phyloP scores from a whole-genome alignment of 92 coral and sea anemone species.

The Epizoanthus ramosus region DNA sequence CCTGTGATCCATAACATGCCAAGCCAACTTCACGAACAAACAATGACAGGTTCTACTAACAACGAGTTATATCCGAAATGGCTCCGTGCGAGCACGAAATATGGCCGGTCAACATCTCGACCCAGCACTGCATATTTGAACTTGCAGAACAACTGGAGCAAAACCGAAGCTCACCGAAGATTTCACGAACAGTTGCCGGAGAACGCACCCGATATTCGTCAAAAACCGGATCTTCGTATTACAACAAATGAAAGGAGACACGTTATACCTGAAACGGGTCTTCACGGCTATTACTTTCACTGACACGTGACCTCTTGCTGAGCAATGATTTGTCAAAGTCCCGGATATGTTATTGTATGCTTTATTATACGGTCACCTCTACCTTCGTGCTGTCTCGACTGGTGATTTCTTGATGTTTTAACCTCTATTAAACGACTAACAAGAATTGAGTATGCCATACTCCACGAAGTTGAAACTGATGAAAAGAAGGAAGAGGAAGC shows the following conservation, averaged over 20 bases:
- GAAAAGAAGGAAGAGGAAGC: too few species aligned
- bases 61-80: slow-evolving; percentile 81
- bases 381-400: too few species aligned
- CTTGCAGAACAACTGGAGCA: slow-evolving; percentile 81
- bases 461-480: too few species aligned
- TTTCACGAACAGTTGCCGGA: slow-evolving; percentile 95
- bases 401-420: too few species aligned
- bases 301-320: neutral
- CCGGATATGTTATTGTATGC: too few species aligned
- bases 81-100: slow-evolving; percentile 60
- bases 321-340: too few species aligned
- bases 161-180: slow-evolving; percentile 83
- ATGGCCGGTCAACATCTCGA: slow-evolving; percentile 47
- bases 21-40: slow-evolving; percentile 70
- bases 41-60: slow-evolving; percentile 79
- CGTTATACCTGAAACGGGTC: slow-evolving; percentile 84
- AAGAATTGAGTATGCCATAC: too few species aligned
- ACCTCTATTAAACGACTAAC: too few species aligned
- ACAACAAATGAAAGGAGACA: slow-evolving; percentile 97
- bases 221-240: slow-evolving; percentile 90
- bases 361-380: too few species aligned
- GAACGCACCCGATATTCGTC: slow-evolving; percentile 94
- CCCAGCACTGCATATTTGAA: slow-evolving; percentile 79
- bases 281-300: slow-evolving; percentile 91
- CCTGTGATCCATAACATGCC: slow-evolving; percentile 80